Conservation (phyloP, 2,113 vertebrate genomes). For the Etheostoma spectabile region DNA sequence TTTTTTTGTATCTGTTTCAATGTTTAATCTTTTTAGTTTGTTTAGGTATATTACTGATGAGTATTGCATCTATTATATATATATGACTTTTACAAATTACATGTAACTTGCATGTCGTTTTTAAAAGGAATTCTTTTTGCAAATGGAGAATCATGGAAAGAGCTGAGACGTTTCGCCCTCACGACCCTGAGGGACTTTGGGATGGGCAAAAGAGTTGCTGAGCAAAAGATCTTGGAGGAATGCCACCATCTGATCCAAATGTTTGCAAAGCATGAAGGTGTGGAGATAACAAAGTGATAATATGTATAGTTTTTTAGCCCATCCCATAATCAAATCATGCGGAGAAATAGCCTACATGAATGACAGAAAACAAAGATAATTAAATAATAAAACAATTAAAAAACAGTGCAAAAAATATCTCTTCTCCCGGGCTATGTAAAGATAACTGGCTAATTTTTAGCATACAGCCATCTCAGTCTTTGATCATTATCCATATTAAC, state of each 20-base stretch:
- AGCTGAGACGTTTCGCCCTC: constrained; percentile 79
- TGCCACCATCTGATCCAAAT: constrained; percentile 52
- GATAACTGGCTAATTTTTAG: too few species aligned
- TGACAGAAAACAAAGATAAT: too few species aligned
- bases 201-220: constrained; percentile 72
- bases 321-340: too few species aligned
- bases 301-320: too few species aligned
- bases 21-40: background rate
- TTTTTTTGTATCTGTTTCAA: too few species aligned
- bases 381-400: too few species aligned
- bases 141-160: constrained; percentile 78
- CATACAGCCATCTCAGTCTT: too few species aligned
- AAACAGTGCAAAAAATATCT: too few species aligned
- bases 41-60: background rate
- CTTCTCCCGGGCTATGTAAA: too few species aligned
- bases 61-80: background rate
- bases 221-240: constrained; percentile 77
- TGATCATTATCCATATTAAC: too few species aligned
- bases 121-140: constrained; percentile 68
- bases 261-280: constrained; percentile 62
- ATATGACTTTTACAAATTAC: background rate
- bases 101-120: background rate
- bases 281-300: background rate
- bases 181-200: constrained; percentile 78
- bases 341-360: too few species aligned